Evolutionary conservation across 1,140 invertebrate species (phyloP), one percentile per base, ranked within the genome.

Genomic region (Calycopis cecrops): DNA sequence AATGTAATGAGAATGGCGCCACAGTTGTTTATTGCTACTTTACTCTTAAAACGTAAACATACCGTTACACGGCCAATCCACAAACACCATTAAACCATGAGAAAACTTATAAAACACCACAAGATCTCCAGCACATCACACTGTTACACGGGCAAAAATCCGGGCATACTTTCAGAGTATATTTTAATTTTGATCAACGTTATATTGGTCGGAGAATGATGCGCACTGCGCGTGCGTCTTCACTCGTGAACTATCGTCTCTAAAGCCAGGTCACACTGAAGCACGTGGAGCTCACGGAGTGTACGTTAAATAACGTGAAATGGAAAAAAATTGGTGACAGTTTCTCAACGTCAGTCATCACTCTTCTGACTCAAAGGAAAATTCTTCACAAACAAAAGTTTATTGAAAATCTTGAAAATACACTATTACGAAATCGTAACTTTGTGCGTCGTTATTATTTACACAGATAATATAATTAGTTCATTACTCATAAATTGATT

Each of bases 101-200:
- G 21, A 28, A n/a, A 28, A 28, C 21, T 2, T 6, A 28, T 28
- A 28, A 28, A 28, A 28, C 21, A 28, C 21, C 21, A 12, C 34
- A 52, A 28, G 34, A 50, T 33, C 35, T 16, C 47, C 44, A 47
- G 17, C 63, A 67, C 63, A 58, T 28, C 18, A 55, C 50, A 55
- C 28, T 34, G 37, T 62, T 50, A 9, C 12, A 49, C 21, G 33
- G 52, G 34, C 40, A 58, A 62, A 38, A 60, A 53, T 51, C 35
- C 44, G 50, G 48, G 59, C 21, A 69, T 66, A 74, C 63, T 79
- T 76, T 74, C 63, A 61, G 52, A 67, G 57, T 73, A 71, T 71
- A 66, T 73, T 79, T 74, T 71, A 69, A 72, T 75, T 76, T 76
- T 62, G 57, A 76, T 80, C 67, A 67, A 78, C 78, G 79, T 78